Evolutionary conservation across 2,797 vertebrate species (phyloP).

Genomic region (Cossypha dichroa): DNA sequence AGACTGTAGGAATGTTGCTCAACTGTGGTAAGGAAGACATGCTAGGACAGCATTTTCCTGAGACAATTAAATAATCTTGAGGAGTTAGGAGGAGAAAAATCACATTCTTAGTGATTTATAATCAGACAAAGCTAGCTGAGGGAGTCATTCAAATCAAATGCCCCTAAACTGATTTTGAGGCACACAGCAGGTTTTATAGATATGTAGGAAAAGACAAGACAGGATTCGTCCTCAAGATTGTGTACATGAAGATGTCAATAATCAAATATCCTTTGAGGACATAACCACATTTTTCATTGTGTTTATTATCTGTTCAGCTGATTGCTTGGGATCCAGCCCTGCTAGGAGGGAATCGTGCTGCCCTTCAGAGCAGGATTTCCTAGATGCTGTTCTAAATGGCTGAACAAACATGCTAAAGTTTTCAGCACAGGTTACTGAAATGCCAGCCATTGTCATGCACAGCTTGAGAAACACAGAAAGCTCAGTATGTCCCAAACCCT

Average conservation of each 20-base stretch:
- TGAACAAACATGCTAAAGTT: not conserved
- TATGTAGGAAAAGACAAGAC: not conserved
- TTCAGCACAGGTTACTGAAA: not conserved
- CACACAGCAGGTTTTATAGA: not conserved
- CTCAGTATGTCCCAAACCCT: not conserved
- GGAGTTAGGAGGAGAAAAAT: not conserved
- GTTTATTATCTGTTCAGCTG: not conserved
- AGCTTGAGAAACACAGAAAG: not conserved
- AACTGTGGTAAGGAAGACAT: slow-evolving; percentile 52
- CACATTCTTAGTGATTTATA: not conserved
- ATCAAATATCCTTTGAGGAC: not conserved
- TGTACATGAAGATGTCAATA: not conserved
- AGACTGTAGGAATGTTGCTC: slow-evolving; percentile 64
- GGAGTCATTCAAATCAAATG: not conserved
- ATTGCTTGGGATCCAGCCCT: not conserved
- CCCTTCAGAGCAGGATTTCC: not conserved
- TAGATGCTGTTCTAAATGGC: not conserved
- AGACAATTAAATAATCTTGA: not conserved
- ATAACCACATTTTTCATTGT: not conserved
- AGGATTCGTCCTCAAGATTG: not conserved
- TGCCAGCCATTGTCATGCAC: not conserved
- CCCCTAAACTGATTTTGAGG: not conserved
- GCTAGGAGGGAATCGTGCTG: not conserved
- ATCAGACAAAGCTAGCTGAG: not conserved
- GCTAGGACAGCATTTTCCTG: slow-evolving; percentile 8